Evolutionary conservation across 2,888 invertebrate genomes (phyloP).

Genomic region (Subacronicta megacephala): DNA sequence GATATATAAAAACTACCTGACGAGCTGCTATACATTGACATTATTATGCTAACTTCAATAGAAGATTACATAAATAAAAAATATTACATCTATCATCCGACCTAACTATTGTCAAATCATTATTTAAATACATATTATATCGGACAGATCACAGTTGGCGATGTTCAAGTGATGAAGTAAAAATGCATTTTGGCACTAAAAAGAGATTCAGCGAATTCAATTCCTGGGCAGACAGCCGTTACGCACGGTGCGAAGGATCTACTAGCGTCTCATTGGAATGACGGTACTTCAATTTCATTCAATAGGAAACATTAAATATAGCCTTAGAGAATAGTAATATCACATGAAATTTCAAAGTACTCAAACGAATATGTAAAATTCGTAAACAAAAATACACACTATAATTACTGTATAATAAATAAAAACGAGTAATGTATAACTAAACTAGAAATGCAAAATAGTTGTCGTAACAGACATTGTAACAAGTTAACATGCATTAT

Average conservation of each 20-base stretch:
- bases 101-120: conserved; percentile 76
- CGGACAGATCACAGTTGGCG: conserved; percentile 80
- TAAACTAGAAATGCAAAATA: conserved; percentile 88
- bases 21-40: conserved; percentile 74
- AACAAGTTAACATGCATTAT: conserved; percentile 83
- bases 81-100: conserved; percentile 77
- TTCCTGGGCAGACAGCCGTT: conserved; percentile 46
- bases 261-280: conserved; percentile 74
- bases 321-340: conserved; percentile 86
- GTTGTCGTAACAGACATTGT: conserved; percentile 78
- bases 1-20: conserved; percentile 71
- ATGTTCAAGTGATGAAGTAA: conserved; percentile 70
- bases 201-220: conserved; percentile 77
- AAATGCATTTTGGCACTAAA: conserved; percentile 85
- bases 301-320: conserved; percentile 73
- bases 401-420: conserved; percentile 86
- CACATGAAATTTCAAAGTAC: conserved; percentile 87
- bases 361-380: conserved; percentile 81
- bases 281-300: conserved; percentile 70
- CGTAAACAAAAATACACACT: conserved; percentile 84
- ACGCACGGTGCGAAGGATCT: conserved; percentile 42
- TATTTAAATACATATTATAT: conserved; percentile 69
- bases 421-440: conserved; percentile 85
- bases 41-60: conserved; percentile 83
- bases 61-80: conserved; percentile 84